These are phyloP conservation scores for Lepisosteus osseus DNA, from an alignment of 2,113 vertebrate species.

Conservation along the genomic window DNA sequence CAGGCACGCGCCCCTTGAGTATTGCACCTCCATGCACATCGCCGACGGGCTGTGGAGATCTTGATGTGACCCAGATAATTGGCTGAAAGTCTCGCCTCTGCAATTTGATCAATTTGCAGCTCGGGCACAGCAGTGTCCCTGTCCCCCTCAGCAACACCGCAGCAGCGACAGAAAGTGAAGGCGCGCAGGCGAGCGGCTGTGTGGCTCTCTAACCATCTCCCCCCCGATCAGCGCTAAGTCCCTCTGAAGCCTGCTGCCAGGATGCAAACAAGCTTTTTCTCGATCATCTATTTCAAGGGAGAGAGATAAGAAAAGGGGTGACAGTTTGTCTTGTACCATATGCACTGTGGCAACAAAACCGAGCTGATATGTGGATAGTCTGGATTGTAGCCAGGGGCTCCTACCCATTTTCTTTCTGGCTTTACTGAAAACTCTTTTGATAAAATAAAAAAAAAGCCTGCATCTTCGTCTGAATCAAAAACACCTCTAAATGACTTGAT, in stretches of 20 bases:
- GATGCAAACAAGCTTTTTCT: slow-evolving; percentile 55
- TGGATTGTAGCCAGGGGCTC: slow-evolving; percentile 57
- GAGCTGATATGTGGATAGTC: slow-evolving; percentile 61
- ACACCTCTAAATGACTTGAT: too few species aligned
- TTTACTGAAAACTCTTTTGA: slow-evolving; percentile 34
- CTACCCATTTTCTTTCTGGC: slow-evolving; percentile 41
- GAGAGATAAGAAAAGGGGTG: slow-evolving; percentile 53
- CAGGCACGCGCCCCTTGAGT: slow-evolving; percentile 11
- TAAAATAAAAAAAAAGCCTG: too few species aligned
- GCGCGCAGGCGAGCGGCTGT: slow-evolving; percentile 5
- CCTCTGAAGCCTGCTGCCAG: slow-evolving; percentile 61
- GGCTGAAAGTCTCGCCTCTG: slow-evolving; percentile 66
- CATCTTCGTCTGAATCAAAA: too few species aligned
- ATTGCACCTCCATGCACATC: slow-evolving; percentile 9
- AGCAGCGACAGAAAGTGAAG: background rate
- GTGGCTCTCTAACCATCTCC: slow-evolving; percentile 38
- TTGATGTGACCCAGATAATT: slow-evolving; percentile 74
- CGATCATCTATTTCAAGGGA: slow-evolving; percentile 52
- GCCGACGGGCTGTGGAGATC: slow-evolving; percentile 61
- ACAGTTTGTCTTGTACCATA: slow-evolving; percentile 78
- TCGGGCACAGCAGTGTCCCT: slow-evolving; percentile 52
- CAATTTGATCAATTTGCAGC: slow-evolving; percentile 75
- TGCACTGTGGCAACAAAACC: slow-evolving; percentile 70
- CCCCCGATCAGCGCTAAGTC: slow-evolving; percentile 65
- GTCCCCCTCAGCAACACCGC: slow-evolving; percentile 59